Evolutionary conservation across 2,113 vertebrate species (phyloP).

Genomic region (Arvicanthis niloticus): DNA sequence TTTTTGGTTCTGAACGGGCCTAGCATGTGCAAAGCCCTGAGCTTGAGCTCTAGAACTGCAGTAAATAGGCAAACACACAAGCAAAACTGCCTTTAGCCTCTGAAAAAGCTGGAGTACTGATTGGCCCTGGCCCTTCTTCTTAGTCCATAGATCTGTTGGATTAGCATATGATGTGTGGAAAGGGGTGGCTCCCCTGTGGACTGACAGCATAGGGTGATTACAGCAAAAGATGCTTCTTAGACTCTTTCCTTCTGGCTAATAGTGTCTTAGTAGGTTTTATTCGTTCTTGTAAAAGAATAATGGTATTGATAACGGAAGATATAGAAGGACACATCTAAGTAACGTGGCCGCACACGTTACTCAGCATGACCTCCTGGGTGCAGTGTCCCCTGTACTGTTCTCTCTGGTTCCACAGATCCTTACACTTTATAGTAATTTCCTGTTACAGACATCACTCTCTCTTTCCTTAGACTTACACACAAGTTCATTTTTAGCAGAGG

Average conservation of each 20-base stretch:
- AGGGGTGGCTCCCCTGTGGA: not conserved
- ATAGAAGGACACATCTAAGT: not conserved
- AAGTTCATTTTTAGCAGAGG: not conserved
- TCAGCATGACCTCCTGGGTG: not conserved
- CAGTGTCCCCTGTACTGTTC: not conserved
- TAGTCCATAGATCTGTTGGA: not conserved
- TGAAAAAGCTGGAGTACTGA: not conserved
- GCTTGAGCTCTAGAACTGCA: not conserved
- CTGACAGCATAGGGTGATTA: not conserved
- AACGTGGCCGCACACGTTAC: not conserved
- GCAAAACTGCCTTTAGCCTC: not conserved
- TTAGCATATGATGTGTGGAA: not conserved
- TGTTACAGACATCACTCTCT: not conserved
- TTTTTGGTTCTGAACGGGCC: not conserved
- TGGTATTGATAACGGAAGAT: not conserved
- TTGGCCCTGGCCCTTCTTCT: not conserved
- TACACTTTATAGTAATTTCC: not conserved
- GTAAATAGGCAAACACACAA: not conserved
- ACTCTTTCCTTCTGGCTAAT: not conserved
- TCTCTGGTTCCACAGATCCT: not conserved
- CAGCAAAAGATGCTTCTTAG: not conserved
- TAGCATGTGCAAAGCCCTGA: not conserved
- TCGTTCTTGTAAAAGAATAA: not conserved
- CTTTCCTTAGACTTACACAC: not conserved
- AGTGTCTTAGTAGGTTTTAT: not conserved